Evolutionary conservation across 2,797 vertebrate species (phyloP).

Genomic region (Enteromius radiatus): DNA sequence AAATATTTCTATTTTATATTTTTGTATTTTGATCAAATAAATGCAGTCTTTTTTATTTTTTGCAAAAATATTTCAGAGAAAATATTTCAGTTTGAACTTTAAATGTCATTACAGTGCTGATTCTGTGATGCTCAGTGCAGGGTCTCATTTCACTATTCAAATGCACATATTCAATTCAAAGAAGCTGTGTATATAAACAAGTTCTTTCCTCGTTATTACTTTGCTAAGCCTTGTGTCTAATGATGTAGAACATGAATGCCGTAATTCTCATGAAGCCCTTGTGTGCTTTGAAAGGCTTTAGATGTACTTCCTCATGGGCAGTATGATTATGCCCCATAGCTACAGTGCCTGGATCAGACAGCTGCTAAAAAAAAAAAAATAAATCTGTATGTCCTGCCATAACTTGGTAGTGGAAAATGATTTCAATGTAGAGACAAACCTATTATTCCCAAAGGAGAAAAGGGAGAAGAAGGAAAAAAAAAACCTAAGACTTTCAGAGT

Average conservation of each 20-base stretch:
- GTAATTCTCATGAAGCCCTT: background rate
- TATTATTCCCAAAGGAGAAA: slow-evolving; percentile 63
- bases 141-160: background rate
- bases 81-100: background rate
- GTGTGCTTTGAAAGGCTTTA: slow-evolving; percentile 19
- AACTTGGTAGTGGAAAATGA: slow-evolving; percentile 46
- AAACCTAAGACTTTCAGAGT: slow-evolving; percentile 60
- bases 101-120: background rate
- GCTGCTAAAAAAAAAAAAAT: background rate
- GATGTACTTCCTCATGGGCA: slow-evolving; percentile 10
- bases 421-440: slow-evolving; percentile 62
- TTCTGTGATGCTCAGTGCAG: background rate
- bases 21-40: background rate
- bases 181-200: slow-evolving; percentile 1
- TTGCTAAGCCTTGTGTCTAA: slow-evolving; percentile 24
- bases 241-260: background rate
- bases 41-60: background rate
- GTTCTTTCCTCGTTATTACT: background rate
- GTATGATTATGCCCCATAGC: slow-evolving; percentile 35
- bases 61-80: background rate
- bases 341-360: slow-evolving; percentile 39
- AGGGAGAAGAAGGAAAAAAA: slow-evolving; percentile 61
- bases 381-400: background rate
- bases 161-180: slow-evolving; percentile 24
- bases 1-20: background rate